Evolutionary conservation across 2,797 vertebrate species (phyloP).

Genomic region (Gallinago stenura): DNA sequence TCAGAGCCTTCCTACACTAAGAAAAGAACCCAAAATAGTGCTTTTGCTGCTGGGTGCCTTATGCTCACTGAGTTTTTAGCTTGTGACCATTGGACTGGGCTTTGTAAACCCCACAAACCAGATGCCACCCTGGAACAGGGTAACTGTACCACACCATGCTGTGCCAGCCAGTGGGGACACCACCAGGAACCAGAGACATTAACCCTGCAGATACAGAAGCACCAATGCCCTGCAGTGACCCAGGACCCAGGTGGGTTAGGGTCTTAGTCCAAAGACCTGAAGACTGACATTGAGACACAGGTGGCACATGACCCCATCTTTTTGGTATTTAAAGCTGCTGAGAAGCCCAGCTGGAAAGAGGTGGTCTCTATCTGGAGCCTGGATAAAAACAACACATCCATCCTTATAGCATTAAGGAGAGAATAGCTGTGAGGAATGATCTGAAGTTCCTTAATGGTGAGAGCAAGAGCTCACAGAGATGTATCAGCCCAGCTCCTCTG

Average conservation of each 20-base stretch:
- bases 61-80: not conserved
- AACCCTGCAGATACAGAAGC: not conserved
- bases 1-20: not conserved
- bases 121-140: rapidly evolving
- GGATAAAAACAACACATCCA: not conserved
- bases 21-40: not conserved
- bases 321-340: not conserved
- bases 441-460: not conserved
- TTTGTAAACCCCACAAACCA: not conserved
- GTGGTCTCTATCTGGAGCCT: not conserved
- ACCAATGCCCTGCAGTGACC: rapidly evolving
- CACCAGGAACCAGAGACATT: not conserved
- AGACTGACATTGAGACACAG: not conserved
- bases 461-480: not conserved
- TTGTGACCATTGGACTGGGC: not conserved
- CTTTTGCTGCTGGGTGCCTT: not conserved
- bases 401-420: not conserved
- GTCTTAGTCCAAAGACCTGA: not conserved
- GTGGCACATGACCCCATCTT: not conserved
- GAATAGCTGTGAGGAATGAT: not conserved
- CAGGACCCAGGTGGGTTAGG: not conserved
- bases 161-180: not conserved
- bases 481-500: not conserved
- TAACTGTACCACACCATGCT: not conserved
- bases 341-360: not conserved